Evolutionary conservation across 2,888 invertebrate genomes (phyloP), one percentile per base, ranked within the genome.

Genomic region (Patella ulyssiponensis): DNA sequence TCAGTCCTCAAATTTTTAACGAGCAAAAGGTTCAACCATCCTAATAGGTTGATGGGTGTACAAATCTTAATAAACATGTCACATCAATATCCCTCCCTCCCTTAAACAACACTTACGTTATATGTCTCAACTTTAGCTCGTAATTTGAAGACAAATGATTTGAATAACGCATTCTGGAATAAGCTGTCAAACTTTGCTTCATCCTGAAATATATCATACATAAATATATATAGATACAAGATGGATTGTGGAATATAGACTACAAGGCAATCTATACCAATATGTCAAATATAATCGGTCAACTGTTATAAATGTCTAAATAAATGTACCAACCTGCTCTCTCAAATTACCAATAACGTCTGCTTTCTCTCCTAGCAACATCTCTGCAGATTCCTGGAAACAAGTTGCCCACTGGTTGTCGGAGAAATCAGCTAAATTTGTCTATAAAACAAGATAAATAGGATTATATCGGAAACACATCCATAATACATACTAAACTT

Each of bases 351-450:
- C 98, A 52, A 98, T 92, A 54, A 90, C 89, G 71, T 90, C 88
- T 44, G 90, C 90, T 52, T 81, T 80, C 44, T 82, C 84, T 7
- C 88, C 88, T 33, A 91, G 83, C 27, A 91, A 75, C 3, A 77
- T 69, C 77, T 91, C 91, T 0, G 90, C 91, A 3, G 90, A 89
- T 33, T 93, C 93, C 78, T 95, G 96, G 93, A 99, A 99, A 82
- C 96, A 95, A 2, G 97, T 98, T 12, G 96, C 94, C 95, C 98
- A 98, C 84, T 95, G 95, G 91, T 95, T 95, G 74, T 95, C 96
- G 1, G 96, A 95, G 91, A 94, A 95, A 92, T 99, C 99, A 0
- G 95, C 95, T 77, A 99, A 93, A 89, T 95, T 96, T 84, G 95
- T 94, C 97, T 97, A 90, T 20, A 91, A 90, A 82, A 69, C 20